phyloP scores from a whole-genome alignment of 2,797 vertebrate species.

The Helicolenus hilgendorfi region DNA sequence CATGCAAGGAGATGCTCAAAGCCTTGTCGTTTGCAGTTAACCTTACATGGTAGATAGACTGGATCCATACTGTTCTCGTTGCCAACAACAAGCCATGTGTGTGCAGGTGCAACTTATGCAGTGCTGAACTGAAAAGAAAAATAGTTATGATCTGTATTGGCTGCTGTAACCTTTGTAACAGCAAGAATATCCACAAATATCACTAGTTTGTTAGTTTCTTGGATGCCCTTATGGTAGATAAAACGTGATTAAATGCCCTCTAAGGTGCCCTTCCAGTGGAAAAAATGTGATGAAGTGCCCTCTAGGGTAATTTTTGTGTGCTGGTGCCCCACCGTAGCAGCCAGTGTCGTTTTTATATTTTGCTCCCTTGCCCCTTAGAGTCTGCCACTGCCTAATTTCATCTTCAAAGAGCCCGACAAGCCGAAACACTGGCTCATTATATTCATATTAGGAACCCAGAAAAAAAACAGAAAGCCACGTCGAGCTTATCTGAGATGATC shows the following conservation, averaged over 20 bases:
- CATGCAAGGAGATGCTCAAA: conserved; percentile 32
- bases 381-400: neutral
- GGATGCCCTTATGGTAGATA: neutral
- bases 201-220: neutral
- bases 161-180: conserved; percentile 39
- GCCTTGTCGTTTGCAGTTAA: conserved; percentile 45
- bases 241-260: neutral
- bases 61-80: neutral
- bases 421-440: neutral
- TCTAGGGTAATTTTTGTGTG: neutral
- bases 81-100: neutral
- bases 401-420: neutral
- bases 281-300: neutral
- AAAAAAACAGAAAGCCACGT: neutral
- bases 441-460: conserved; percentile 16
- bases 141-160: neutral
- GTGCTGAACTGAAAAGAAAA: neutral
- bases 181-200: neutral
- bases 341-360: neutral
- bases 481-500: neutral
- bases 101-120: neutral
- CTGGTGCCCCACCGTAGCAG: neutral
- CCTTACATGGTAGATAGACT: neutral
- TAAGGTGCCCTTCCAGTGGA: too few relatives aligned
- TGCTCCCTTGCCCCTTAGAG: neutral